Percentiles rank a stretch among this genome's conserved stretches.
Conservation (phyloP, 2,113 vertebrate species). For the Syngnathus scovelli region DNA sequence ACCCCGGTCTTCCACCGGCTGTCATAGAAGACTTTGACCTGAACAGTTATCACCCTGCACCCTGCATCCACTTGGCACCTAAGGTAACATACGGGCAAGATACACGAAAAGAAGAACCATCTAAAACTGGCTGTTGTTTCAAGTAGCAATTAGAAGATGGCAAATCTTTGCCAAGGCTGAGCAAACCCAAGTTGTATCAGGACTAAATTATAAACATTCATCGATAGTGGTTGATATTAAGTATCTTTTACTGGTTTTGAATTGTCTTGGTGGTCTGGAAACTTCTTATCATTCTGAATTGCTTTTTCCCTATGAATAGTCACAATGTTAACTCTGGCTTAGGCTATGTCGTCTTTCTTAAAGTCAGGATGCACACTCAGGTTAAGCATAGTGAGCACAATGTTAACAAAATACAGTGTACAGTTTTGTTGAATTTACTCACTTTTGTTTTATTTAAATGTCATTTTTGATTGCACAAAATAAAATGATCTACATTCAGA, state of each 20-base stretch:
- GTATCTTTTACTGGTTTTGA: neutral
- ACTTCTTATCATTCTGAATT: neutral
- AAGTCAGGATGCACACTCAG: no score
- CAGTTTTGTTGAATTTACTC: no score
- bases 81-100: conserved; percentile 52
- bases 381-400: no score
- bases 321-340: no score
- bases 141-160: neutral
- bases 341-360: no score
- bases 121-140: neutral
- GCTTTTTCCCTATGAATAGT: no score
- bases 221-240: no score
- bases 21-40: conserved; percentile 75
- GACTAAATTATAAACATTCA: neutral
- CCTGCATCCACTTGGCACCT: conserved; percentile 69
- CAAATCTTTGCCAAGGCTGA: neutral
- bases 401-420: no score
- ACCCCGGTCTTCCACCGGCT: conserved; percentile 58
- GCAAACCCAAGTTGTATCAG: neutral
- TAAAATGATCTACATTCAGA: no score
- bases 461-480: no score
- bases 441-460: no score
- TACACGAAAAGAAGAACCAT: neutral
- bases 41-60: conserved; percentile 55
- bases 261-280: neutral